These are phyloP conservation scores for Schrankia costaestrigalis DNA, from an alignment of 2,888 invertebrate genomes.

Conservation along the genomic window DNA sequence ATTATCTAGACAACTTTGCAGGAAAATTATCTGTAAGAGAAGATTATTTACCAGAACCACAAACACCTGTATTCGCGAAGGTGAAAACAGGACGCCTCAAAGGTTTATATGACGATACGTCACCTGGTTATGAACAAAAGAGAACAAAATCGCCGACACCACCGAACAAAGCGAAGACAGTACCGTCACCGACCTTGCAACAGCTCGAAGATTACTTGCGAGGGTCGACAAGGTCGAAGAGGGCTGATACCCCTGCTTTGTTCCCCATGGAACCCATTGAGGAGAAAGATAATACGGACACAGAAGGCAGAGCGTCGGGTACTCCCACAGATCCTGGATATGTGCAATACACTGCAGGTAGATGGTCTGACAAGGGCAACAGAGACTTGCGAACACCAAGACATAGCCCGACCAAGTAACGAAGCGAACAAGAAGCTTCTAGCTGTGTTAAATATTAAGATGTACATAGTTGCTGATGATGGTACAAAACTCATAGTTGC, in stretches of 20 bases:
- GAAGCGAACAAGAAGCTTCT: conserved; percentile 23
- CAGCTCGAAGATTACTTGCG: conserved; percentile 74
- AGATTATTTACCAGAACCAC: conserved; percentile 70
- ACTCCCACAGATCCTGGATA: conserved; percentile 87
- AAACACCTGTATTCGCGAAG: conserved; percentile 73
- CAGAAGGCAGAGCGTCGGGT: conserved; percentile 78
- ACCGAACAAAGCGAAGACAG: conserved; percentile 50
- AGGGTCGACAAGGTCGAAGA: conserved; percentile 52
- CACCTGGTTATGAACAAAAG: conserved; percentile 59
- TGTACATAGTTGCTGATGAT: conserved; percentile 10
- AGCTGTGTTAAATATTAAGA: conserved; percentile 20
- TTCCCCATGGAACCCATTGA: conserved; percentile 80
- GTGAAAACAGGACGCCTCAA: conserved; percentile 64
- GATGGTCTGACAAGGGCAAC: conserved; percentile 79
- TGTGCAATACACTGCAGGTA: conserved; percentile 85
- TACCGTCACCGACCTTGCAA: conserved; percentile 69
- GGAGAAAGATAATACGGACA: conserved; percentile 58
- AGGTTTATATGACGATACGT: conserved; percentile 61
- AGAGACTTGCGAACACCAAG: conserved; percentile 79
- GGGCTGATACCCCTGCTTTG: conserved; percentile 66
- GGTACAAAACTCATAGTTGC: conserved; percentile 24
- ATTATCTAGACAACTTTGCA: conserved; percentile 63
- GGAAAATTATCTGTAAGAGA: conserved; percentile 63
- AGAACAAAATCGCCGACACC: conserved; percentile 57
- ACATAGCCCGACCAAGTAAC: conserved; percentile 71